A percentile compares a stretch with the other conserved stretches of the same genome.
Conservation (phyloP, 2,888 invertebrate genomes). For the Lasioglossum morio region DNA sequence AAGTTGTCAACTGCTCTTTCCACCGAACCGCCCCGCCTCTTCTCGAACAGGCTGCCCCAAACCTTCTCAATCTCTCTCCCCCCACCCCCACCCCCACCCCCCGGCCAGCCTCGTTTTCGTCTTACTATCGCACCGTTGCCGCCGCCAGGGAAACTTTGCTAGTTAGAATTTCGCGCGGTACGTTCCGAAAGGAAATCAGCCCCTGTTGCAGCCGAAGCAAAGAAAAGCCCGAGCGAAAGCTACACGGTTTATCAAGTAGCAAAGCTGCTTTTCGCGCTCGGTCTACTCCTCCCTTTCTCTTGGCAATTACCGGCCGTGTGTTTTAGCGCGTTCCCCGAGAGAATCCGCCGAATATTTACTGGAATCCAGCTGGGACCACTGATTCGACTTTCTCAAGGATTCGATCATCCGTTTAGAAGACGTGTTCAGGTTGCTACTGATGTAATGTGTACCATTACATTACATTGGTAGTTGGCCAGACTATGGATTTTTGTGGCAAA, state of each 20-base stretch:
- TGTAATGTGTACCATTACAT: not conserved
- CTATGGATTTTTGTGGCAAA: no score
- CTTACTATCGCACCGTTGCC: constrained; percentile 42
- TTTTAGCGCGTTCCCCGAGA: not conserved
- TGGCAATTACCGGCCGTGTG: constrained; percentile 14
- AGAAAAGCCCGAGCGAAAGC: constrained; percentile 55
- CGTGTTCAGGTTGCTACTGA: not conserved
- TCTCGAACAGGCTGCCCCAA: constrained; percentile 13
- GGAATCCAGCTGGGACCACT: not conserved
- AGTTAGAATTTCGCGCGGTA: constrained; percentile 74
- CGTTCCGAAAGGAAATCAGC: constrained; percentile 73
- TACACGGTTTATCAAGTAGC: constrained; percentile 57
- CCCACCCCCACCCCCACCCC: not conserved
- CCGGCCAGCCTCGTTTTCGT: constrained; percentile 38
- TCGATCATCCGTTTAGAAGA: not conserved
- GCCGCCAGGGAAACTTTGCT: constrained; percentile 69
- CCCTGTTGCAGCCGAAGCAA: constrained; percentile 51
- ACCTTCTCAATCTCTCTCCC: constrained; percentile 19
- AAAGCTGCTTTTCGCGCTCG: constrained; percentile 39
- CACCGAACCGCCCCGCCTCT: constrained; percentile 24
- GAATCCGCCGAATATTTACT: not conserved
- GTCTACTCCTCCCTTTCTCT: not conserved
- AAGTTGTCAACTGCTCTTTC: constrained; percentile 78
- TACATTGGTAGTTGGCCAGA: no score
- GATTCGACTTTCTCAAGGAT: not conserved